Evolutionary conservation across 2,888 invertebrate species (phyloP).

Genomic region (Dicyrtoma fusca): DNA sequence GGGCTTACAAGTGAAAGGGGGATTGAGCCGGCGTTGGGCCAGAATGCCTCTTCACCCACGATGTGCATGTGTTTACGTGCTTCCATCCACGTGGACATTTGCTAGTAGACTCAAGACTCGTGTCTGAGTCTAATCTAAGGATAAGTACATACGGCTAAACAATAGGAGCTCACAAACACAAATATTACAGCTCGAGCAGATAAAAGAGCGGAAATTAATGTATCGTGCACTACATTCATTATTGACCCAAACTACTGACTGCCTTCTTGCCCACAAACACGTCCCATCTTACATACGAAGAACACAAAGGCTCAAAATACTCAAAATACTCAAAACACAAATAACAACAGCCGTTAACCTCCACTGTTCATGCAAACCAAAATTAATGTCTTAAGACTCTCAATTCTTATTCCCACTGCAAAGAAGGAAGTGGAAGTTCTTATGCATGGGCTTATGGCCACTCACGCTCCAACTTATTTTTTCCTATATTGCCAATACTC

Average conservation of each 20-base stretch:
- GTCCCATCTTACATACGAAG: not conserved
- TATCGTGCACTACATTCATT: constrained; percentile 18
- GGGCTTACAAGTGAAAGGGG: no score
- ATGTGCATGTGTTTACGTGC: no score
- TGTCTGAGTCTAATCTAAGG: no score
- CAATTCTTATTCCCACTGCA: no score
- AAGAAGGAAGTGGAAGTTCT: no score
- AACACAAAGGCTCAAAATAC: no score
- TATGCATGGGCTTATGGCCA: no score
- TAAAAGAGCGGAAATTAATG: constrained; percentile 27
- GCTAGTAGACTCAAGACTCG: no score
- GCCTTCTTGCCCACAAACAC: not conserved
- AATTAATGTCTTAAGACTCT: not conserved
- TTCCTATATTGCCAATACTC: not conserved
- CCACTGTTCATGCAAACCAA: not conserved
- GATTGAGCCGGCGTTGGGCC: no score
- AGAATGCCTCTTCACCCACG: no score
- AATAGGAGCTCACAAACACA: not conserved
- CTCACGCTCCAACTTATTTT: not conserved
- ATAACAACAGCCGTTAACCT: not conserved
- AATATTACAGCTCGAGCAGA: not conserved
- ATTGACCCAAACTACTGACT: constrained; percentile 20
- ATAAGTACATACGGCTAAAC: not conserved
- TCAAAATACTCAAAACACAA: no score
- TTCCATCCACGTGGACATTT: no score